Percentiles rank a stretch among this genome's conserved stretches.
phyloP scores from a whole-genome alignment of 2,888 invertebrate genomes.

The Lasioglossum figueresi region DNA sequence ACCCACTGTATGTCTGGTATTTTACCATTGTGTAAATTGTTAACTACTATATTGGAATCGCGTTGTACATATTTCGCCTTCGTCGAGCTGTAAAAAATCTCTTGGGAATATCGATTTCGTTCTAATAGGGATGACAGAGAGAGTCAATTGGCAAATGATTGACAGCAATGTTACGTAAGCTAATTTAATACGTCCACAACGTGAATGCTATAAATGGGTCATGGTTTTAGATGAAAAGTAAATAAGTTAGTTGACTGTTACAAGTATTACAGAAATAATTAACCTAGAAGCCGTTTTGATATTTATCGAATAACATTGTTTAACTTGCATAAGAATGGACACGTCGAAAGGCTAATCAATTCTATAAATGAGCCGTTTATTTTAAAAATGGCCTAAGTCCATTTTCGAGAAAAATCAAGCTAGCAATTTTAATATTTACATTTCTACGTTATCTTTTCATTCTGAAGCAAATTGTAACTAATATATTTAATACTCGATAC shows the following conservation, averaged over 20 bases:
- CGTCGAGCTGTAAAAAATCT: not conserved
- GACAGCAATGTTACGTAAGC: constrained; percentile 7
- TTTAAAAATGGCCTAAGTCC: too few species aligned
- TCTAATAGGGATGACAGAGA: not conserved
- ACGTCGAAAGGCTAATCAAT: not conserved
- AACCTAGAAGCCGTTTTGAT: not conserved
- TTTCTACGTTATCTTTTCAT: too few species aligned
- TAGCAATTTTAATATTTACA: too few species aligned
- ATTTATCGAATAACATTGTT: not conserved
- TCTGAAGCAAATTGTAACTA: too few species aligned
- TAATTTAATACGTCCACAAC: constrained; percentile 3
- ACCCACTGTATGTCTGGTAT: not conserved
- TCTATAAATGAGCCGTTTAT: too few species aligned
- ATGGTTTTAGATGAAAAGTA: not conserved
- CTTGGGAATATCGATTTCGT: not conserved
- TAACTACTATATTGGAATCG: not conserved
- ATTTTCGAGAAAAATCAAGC: too few species aligned
- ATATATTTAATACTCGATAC: too few species aligned
- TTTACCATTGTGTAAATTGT: not conserved
- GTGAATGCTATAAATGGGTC: not conserved
- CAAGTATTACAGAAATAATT: not conserved
- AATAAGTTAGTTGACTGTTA: not conserved
- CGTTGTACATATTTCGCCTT: not conserved
- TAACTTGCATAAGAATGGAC: not conserved
- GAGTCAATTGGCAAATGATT: constrained; percentile 2